Evolutionary conservation across 2,797 vertebrate genomes (phyloP), one percentile per base, ranked within the genome.

Genomic region (Moxostoma hubbsi): DNA sequence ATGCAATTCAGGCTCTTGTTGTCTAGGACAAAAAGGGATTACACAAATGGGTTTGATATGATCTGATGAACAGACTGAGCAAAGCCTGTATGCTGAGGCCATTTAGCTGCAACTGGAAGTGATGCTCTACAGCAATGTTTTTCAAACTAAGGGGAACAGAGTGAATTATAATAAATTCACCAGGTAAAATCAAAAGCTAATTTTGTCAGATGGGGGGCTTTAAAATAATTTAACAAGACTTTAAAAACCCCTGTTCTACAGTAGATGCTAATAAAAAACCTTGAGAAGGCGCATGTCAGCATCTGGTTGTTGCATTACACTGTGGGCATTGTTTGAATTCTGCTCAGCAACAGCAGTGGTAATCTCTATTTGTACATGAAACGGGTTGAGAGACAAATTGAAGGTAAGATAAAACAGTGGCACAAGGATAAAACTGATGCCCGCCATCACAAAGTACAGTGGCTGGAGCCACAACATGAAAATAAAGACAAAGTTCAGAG

Each of bases 341-440:
- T 78, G 80, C 73, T 73, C 68, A 77, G 80, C 76, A 80, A 68
- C 71, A 68, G 68, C 59, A 54, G 18, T 49, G 77, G 16, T 76
- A 79, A 83, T 84, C 79, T 62, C 62, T 76, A 75, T 78, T 83
- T 82, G 68, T 82, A 70, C 68, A 67, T 73, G 73, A 82, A 78
- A 49, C 43, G 36, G 47, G 45, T 18, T n/a, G 61, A 65, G 12
- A 57, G 57, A 79, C 18, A 6, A 72, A 80, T 49, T 72, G 62
- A 79, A 63, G 62, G 63, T 50, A 66, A 63, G 80, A 66, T 55
- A 47, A 66, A 68, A 77, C 49, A 15, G 61, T 65, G 62, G 47
- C 54, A 36, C 9, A 49, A 75, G 79, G 73, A 79, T 70, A 66
- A 67, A 78, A 57, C 36, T 24, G 75, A 54, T 47, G 79, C 51